Conservation (phyloP, 2,888 invertebrate genomes). For the Nomada goodeniana region DNA sequence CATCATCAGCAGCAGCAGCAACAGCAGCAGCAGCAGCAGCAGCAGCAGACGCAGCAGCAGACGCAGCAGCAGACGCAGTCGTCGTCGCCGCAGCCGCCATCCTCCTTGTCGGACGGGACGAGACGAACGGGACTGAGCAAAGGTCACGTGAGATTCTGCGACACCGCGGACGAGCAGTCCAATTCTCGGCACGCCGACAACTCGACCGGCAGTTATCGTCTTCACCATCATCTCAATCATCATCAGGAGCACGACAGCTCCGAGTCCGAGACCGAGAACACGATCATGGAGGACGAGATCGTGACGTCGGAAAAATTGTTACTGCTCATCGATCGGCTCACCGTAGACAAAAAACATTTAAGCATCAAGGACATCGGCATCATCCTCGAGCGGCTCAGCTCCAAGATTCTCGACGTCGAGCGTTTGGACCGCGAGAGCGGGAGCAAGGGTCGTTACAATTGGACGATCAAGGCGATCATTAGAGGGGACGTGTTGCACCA, state of each 20-base stretch:
- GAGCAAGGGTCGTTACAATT: constrained; percentile 97
- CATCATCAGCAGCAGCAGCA: constrained; percentile 85
- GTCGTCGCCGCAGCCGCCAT: constrained; percentile 87
- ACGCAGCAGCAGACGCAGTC: constrained; percentile 83
- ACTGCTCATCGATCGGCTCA: constrained; percentile 95
- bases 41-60: constrained; percentile 77
- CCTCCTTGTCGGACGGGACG: constrained; percentile 84
- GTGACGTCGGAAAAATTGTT: constrained; percentile 96
- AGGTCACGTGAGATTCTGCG: constrained; percentile 94
- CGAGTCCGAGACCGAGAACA: constrained; percentile 97
- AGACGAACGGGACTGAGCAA: constrained; percentile 87
- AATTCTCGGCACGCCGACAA: constrained; percentile 71
- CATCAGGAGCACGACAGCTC: constrained; percentile 92
- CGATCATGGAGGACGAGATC: constrained; percentile 95
- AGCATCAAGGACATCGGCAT: constrained; percentile 98
- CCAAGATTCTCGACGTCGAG: constrained; percentile 97
- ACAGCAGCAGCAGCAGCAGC: constrained; percentile 75
- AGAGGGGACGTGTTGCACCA: constrained; percentile 95
- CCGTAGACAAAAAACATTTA: constrained; percentile 95
- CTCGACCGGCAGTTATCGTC: constrained; percentile 76
- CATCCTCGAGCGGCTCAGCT: constrained; percentile 95
- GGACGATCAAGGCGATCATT: constrained; percentile 98
- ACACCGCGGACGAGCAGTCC: constrained; percentile 88
- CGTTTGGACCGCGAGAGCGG: constrained; percentile 96
- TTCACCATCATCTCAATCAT: constrained; percentile 82